Base-by-base conservation (phyloP, 2,797 vertebrate species). In the Uromys caudimaculatus region DNA sequence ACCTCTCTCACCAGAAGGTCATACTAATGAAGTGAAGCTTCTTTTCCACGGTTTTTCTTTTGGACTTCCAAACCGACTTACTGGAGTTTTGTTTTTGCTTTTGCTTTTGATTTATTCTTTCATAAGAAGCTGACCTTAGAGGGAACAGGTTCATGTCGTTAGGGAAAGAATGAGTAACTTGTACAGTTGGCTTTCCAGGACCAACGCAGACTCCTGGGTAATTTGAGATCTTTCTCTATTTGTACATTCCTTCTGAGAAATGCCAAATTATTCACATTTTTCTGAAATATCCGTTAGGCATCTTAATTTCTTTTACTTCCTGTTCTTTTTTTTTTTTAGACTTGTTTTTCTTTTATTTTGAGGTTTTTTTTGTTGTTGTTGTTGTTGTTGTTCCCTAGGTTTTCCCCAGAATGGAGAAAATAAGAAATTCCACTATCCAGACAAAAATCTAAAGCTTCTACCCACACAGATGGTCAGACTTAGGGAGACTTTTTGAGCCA, bases 381-480 rank as follows among this genome's bases (percentile, higher is more conserved):
- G 6, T 47, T 24, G 44, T 82, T 50, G 27, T 23, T 50, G 67
- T 84, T 95, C 73, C 73, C 24, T 89, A 71, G 69, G 90, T 92
- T 95, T 96, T 38, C 85, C 62, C 91, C 97, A 97, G 50, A 91
- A 95, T 89, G 93, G 84, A 69, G 69, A 71, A 96, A 89, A 95
- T 27, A 96, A 95, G 81, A 97, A 90, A 94, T 95, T 87, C 35
- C n/a, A 29, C 24, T 92, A 93, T 35, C 47, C 89, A 98, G 97
- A 98, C 98, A 98, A 98, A 98, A 96, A 97, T 98, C 97, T 97
- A 1, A 97, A 89, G 90, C 96, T 97, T 95, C 96, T 77, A 96
- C 90, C 89, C 94, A 94, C 96, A 98, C 97, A 98, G 96, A 98
- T 98, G 97, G 96, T 98, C 98, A 97, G 97, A 97, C 95, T 98